Evolutionary conservation across 1,140 invertebrate genomes (phyloP).

Genomic region (Drosophila funebris): DNA sequence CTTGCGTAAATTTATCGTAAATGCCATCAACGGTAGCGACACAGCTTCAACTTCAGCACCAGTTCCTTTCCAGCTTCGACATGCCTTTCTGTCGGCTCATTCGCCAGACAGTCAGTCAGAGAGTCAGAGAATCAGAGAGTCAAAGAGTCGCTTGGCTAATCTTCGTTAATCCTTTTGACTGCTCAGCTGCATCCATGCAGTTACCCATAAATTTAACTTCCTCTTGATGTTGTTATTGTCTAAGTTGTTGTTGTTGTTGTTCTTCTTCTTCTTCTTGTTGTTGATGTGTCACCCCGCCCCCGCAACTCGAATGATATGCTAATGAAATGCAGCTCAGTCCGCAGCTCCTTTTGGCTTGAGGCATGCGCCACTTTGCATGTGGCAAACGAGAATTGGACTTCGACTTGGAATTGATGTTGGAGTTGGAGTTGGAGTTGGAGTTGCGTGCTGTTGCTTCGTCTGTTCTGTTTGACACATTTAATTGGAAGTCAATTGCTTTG

Average conservation of each 20-base stretch:
- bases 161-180: slow-evolving; percentile 72
- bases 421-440: slow-evolving; percentile 6
- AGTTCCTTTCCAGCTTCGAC: slow-evolving; percentile 33
- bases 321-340: slow-evolving; percentile 64
- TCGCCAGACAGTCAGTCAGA: slow-evolving; percentile 12
- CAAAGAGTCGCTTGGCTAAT: slow-evolving; percentile 50
- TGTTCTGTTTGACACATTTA: slow-evolving; percentile 66
- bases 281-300: slow-evolving; percentile 16
- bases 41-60: neutral
- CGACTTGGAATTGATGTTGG: slow-evolving; percentile 6
- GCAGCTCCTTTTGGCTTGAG: slow-evolving; percentile 10
- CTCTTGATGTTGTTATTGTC: slow-evolving; percentile 19
- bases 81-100: slow-evolving; percentile 7
- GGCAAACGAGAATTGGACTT: neutral
- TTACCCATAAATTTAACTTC: slow-evolving; percentile 63
- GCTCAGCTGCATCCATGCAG: slow-evolving; percentile 4
- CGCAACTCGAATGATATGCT: slow-evolving; percentile 59
- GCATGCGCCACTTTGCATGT: slow-evolving; percentile 47
- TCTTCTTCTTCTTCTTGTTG: slow-evolving; percentile 26
- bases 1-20: slow-evolving; percentile 83
- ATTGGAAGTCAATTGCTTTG: slow-evolving; percentile 72
- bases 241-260: slow-evolving; percentile 14
- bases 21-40: slow-evolving; percentile 70
- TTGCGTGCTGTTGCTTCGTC: slow-evolving; percentile 25
- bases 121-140: neutral